These are phyloP conservation scores for Sylvicapra grimmia DNA, from an alignment of 2,113 vertebrate species.

Conservation along the genomic window DNA sequence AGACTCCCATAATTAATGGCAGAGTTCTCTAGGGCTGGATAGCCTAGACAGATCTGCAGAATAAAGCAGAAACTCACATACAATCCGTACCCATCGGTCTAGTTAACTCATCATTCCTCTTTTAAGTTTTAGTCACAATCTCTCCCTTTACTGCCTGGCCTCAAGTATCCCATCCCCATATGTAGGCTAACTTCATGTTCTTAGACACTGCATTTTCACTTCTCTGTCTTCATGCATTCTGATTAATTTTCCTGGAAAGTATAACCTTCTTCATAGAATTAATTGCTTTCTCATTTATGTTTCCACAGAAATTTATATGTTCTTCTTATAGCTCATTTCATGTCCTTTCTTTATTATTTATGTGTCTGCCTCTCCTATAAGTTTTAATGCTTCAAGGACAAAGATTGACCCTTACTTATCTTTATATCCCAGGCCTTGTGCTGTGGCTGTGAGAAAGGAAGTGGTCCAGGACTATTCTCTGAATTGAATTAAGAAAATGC, in stretches of 20 bases:
- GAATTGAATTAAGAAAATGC: background rate
- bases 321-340: background rate
- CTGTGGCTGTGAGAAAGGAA: background rate
- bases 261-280: background rate
- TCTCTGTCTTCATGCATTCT: background rate
- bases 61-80: background rate
- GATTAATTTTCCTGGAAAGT: background rate
- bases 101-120: background rate
- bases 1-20: background rate
- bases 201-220: background rate
- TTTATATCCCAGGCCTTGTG: background rate
- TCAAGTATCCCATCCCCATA: background rate
- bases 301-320: slow-evolving; percentile 5
- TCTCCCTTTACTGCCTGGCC: background rate
- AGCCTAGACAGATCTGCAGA: background rate
- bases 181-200: background rate
- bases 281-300: slow-evolving; percentile 1
- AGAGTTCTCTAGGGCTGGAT: background rate
- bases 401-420: background rate
- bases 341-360: background rate
- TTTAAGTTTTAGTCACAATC: background rate
- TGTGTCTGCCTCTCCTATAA: background rate
- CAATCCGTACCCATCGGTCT: background rate
- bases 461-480: background rate
- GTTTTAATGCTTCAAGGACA: slow-evolving; percentile 29